Percentiles rank a stretch among this genome's conserved stretches.
These are phyloP conservation scores for Eriosoma lanigerum DNA, from an alignment of 1,140 invertebrate genomes.

Conservation along the genomic window DNA sequence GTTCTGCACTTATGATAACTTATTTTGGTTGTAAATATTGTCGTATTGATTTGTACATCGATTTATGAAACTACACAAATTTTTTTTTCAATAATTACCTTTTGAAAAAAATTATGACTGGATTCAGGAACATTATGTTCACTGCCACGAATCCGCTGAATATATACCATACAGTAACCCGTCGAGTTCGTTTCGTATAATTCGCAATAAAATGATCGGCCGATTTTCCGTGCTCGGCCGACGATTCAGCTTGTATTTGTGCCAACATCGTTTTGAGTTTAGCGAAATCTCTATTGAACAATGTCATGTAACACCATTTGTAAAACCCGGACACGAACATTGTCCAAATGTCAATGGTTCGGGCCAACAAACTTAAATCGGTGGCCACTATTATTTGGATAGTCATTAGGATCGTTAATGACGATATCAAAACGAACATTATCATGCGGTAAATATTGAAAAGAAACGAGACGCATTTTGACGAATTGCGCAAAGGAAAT, in stretches of 20 bases:
- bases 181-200: background rate
- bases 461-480: background rate
- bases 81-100: too few species aligned
- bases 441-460: background rate
- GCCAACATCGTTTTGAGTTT: background rate
- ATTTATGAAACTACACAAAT: too few species aligned
- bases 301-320: background rate
- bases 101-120: too few species aligned
- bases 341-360: slow-evolving; percentile 38
- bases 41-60: too few species aligned
- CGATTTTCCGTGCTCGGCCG: background rate
- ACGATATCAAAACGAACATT: background rate
- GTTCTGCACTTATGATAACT: too few species aligned
- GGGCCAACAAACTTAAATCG: background rate
- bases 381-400: background rate
- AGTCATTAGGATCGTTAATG: background rate
- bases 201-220: background rate
- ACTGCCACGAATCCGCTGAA: background rate
- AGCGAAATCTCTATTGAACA: background rate
- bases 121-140: too few species aligned
- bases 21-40: too few species aligned
- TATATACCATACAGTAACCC: background rate
- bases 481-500: background rate
- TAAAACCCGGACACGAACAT: slow-evolving; percentile 1
- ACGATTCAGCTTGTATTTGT: background rate